Base-by-base conservation (phyloP, 2,888 invertebrate species). In the Drosophila peninsularis region DNA sequence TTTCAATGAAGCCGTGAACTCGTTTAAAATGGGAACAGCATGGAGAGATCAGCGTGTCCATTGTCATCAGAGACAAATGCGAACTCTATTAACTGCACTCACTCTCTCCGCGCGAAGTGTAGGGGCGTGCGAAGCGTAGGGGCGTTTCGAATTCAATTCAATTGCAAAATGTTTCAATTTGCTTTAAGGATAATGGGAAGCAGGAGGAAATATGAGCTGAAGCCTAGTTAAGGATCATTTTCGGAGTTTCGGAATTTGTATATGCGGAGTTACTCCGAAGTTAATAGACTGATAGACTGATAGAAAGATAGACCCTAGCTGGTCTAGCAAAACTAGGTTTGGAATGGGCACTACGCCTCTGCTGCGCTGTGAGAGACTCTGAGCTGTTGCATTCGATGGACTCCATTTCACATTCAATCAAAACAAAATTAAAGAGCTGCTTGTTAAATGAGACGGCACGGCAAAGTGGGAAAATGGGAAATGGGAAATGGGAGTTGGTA, bases 391-490 rank as follows among this genome's bases (percentile, higher is more conserved):
- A 13, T 10, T 21, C 27, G 19, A 5, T 11, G 36, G 39, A 42
- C 76, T 76, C 65, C 77, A 69, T 88, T 89, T 80, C 89, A 77
- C 62, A 74, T 71, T 71, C 78, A 89, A 84, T 87, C 68, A 71
- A 74, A 82, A 82, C 64, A 44, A 67, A 74, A 71, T 86, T 82
- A 86, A 66, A 55, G 61, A 64, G 69, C 62, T 66, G 63, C 64
- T 42, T 76, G 82, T 81, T 79, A 82, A 88, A 88, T 81, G 80
- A 88, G 66, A 65, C 75, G 82, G 55, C 47, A 36, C 44, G 54
- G 68, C 4, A 10, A 67, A 44, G 21, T 21, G 21, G 44, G n/a
- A 54, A 32, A 52, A 19, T 17, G 21, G 32, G 44, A n/a, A 19
- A 62, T 17, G 36, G 41, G 19, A 13, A 64, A 5, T 3, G 2